phyloP scores from a whole-genome alignment of 2,888 invertebrate genomes.

The Drosophila antonietae region DNA sequence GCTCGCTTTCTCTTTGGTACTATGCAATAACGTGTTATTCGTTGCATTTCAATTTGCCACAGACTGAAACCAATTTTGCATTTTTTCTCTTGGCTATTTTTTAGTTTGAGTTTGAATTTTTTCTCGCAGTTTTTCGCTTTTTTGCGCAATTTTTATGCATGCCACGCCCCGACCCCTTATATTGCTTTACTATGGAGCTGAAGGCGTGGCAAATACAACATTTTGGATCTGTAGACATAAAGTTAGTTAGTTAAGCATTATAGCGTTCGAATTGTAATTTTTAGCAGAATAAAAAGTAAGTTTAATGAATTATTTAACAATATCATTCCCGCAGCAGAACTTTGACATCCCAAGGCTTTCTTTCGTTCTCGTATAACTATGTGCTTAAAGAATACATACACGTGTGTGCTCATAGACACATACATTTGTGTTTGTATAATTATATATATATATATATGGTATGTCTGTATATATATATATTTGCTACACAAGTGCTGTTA shows the following conservation, averaged over 20 bases:
- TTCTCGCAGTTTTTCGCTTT: neutral
- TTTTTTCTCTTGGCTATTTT: neutral
- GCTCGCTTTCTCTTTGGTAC: neutral
- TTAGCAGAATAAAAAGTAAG: neutral
- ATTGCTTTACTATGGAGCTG: constrained; percentile 4
- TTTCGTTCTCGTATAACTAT: neutral
- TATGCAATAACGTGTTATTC: constrained; percentile 11
- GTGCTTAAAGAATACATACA: neutral
- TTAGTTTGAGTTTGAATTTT: neutral
- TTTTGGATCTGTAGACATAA: neutral
- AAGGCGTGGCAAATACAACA: neutral
- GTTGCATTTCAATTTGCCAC: constrained; percentile 36
- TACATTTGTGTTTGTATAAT: no score
- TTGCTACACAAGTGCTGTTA: constrained; percentile 29
- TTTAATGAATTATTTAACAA: neutral
- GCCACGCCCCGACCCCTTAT: constrained; percentile 27
- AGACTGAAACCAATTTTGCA: constrained; percentile 28
- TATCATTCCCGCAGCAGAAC: neutral
- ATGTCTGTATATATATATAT: neutral
- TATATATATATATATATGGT: neutral
- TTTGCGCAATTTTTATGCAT: constrained; percentile 14
- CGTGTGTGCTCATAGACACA: neutral
- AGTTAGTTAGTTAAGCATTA: neutral
- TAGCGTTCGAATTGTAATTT: neutral
- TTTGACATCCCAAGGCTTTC: neutral